A percentile compares a stretch with the other conserved stretches of the same genome.
These are phyloP conservation scores for Pseudomyrmex cubaensis DNA, from an alignment of 1,140 invertebrate species.

Conservation along the genomic window DNA sequence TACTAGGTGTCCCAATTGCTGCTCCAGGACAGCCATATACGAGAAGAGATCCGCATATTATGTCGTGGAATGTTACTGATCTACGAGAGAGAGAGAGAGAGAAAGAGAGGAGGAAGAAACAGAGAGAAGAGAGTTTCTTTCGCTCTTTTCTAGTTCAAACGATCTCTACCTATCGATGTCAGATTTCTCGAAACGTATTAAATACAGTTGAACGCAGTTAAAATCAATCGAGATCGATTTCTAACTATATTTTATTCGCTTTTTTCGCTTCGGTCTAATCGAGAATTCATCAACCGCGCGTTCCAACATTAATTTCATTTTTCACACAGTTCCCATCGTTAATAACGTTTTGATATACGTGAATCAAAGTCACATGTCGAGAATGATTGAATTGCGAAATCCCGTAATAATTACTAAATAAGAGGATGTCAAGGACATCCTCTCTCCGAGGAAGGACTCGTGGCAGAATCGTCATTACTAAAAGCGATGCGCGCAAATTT, in stretches of 20 bases:
- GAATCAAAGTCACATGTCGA: background rate
- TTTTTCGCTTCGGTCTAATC: no score
- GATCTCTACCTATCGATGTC: slow-evolving; percentile 23
- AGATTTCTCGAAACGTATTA: slow-evolving; percentile 40
- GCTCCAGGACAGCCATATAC: slow-evolving; percentile 75
- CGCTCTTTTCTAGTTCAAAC: slow-evolving; percentile 11
- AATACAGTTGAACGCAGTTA: background rate
- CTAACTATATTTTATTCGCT: no score
- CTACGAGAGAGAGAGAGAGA: background rate
- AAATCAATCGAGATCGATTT: no score
- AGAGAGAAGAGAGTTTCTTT: slow-evolving; percentile 22
- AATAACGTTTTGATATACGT: background rate
- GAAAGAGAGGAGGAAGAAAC: no score
- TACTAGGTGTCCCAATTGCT: slow-evolving; percentile 29
- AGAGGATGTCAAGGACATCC: slow-evolving; percentile 72
- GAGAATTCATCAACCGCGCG: background rate
- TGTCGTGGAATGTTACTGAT: slow-evolving; percentile 76
- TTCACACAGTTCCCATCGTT: background rate
- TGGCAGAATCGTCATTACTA: background rate
- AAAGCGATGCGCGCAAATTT: background rate
- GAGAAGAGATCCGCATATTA: slow-evolving; percentile 76
- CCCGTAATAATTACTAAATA: slow-evolving; percentile 61
- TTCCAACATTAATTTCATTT: slow-evolving; percentile 1
- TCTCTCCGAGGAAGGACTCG: slow-evolving; percentile 48
- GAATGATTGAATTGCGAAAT: slow-evolving; percentile 15